phyloP scores from a whole-genome alignment of 2,113 vertebrate genomes.

The Galeopterus variegatus region DNA sequence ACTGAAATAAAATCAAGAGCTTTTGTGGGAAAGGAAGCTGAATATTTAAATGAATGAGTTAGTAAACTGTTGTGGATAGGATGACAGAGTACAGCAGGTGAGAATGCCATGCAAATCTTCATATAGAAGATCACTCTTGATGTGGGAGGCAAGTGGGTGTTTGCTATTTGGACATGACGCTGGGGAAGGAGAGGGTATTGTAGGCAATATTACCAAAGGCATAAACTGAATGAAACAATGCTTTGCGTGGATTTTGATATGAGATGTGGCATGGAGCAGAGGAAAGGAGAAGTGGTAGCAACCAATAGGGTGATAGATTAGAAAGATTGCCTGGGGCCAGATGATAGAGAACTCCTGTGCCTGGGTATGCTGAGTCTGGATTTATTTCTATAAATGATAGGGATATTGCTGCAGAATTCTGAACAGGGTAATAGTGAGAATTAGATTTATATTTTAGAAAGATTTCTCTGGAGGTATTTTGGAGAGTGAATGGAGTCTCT shows the following conservation, averaged over 20 bases:
- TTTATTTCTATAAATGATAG: neutral
- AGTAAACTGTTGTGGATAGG: neutral
- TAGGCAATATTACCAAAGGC: neutral
- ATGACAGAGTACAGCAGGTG: no score
- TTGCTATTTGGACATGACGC: neutral
- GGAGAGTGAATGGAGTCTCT: neutral
- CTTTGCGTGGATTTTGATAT: neutral
- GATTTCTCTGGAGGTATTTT: slow-evolving; percentile 22
- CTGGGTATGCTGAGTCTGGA: neutral
- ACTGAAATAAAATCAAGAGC: neutral
- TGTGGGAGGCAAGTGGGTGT: neutral
- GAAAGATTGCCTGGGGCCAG: neutral
- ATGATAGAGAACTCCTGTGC: neutral
- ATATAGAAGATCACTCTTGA: neutral
- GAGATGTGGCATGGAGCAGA: no score
- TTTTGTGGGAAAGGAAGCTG: neutral
- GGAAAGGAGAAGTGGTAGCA: neutral
- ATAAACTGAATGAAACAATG: neutral
- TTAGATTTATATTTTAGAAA: neutral
- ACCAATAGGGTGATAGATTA: neutral
- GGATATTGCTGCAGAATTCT: neutral
- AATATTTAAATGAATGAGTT: neutral
- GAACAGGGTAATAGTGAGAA: neutral
- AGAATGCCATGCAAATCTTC: neutral
- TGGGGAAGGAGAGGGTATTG: neutral